These are phyloP conservation scores for Heterochromis multidens DNA, from an alignment of 2,113 vertebrate species.

Conservation along the genomic window DNA sequence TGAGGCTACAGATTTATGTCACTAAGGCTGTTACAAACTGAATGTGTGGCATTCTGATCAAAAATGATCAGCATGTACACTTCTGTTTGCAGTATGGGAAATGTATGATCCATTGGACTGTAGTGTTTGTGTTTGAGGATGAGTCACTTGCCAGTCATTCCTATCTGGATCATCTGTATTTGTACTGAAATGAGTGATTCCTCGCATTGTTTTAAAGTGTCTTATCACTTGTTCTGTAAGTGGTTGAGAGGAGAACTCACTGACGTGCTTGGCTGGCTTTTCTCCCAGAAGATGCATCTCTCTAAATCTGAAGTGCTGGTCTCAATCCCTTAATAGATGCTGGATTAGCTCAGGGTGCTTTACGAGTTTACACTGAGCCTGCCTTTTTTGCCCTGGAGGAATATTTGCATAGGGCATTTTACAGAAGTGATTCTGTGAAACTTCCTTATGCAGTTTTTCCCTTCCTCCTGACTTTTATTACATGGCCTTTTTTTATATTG, in stretches of 20 bases:
- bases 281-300: neutral
- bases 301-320: conserved; percentile 13
- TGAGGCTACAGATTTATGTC: neutral
- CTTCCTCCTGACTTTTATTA: neutral
- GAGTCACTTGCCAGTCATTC: too few relatives aligned
- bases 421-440: neutral
- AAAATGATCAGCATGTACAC: neutral
- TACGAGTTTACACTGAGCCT: neutral
- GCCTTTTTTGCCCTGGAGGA: neutral
- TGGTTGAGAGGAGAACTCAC: neutral
- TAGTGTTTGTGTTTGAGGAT: too few relatives aligned
- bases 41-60: neutral
- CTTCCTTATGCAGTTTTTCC: neutral
- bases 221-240: neutral
- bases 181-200: neutral
- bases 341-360: conserved; percentile 23
- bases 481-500: neutral
- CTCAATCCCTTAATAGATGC: conserved; percentile 7
- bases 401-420: neutral
- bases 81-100: neutral
- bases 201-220: neutral
- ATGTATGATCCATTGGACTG: neutral
- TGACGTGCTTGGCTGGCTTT: neutral
- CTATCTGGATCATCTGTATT: neutral
- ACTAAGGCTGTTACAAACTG: neutral